Evolutionary conservation across 1,140 invertebrate genomes (phyloP), one percentile per base, ranked within the genome.

Genomic region (Varroa destructor): DNA sequence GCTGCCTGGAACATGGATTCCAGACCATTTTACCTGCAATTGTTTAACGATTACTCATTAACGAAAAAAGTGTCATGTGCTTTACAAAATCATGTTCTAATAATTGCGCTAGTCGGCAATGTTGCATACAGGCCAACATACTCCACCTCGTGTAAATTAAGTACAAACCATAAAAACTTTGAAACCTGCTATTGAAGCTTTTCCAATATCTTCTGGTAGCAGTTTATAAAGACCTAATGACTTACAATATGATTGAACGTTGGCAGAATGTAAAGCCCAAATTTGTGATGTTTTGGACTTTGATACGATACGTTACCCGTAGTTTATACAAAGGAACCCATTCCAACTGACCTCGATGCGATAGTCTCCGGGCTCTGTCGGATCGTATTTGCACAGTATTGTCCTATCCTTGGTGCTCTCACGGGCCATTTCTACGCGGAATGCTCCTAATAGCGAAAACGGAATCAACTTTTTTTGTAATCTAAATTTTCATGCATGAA

Each of bases 351-450:
- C 80, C 71, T 79, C 78, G 70, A 84, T 78, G 72, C 81, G 78
- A 77, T 84, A 84, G 42, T 82, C 79, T 6, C 83, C 83, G 5
- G 80, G 78, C 73, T 83, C 82, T 5, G 79, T 78, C 1, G 83
- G 83, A 73, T 82, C 80, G 73, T 81, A 84, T 46, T 80, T 79
- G 78, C 83, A 84, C 72, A 82, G 76, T 73, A 84, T 84, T 40
- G 80, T 82, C 5, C 83, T 75, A 70, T 84, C 82, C 73, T 81
- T 80, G 74, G 81, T 78, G 70, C 79, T 79, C 73, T 84, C 83
- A 37, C 83, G 75, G 75, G 82, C 81, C 83, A 84, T 84, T 75
- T 84, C 82, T 25, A 84, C 83, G 71, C 81, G 81, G 78, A 84
- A 84, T 5, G 81, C 82, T 71, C 81, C 81, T 82, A 74, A n/a